Evolutionary conservation across 2,888 invertebrate species (phyloP), one percentile per base, ranked within the genome.

Genomic region (Peribatodes rhomboidaria): DNA sequence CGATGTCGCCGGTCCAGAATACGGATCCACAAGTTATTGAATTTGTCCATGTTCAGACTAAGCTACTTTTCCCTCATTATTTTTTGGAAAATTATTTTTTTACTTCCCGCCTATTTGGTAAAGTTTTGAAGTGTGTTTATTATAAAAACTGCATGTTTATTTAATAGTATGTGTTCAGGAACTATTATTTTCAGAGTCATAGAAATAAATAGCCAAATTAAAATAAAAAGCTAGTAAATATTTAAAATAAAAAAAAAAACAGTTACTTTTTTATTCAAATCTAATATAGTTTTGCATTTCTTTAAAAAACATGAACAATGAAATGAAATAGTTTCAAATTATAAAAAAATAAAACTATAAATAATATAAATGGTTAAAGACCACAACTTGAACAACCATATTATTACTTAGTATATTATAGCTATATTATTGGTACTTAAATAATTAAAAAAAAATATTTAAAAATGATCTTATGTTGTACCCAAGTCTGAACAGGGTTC

Each of bases 11-110:
- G 18, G 64, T 75, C 67, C 81, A 78, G 89, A 91, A 89, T 92
- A 90, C 42, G 87, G 81, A 79, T 72, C 75, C 79, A 67, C 69
- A 79, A 85, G 83, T 75, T 81, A 84, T 88, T 87, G 79, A 73
- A 77, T 79, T 76, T 76, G 77, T 77, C 72, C 72, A 46, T 74
- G 77, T 80, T 77, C 74, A 75, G 63, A 71, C 57, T 70, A 63
- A 31, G 67, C 59, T 58, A 68, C 71, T 73, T 61, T 57, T 52
- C 60, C 67, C 65, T 71, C 61, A 71, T 67, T 69, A 73, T 66
- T 57, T 60, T 59, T 49, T 59, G 61, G 59, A 52, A 67, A 70
- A 58, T 61, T 61, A 65, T 41, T 44, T 50, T 54, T 50, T 22
- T 56, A 6, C 58, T 68, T 22, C 11, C 41, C 63, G 13, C 46